These are phyloP conservation scores for Takifugu flavidus DNA, from an alignment of 2,113 vertebrate species.

Conservation along the genomic window DNA sequence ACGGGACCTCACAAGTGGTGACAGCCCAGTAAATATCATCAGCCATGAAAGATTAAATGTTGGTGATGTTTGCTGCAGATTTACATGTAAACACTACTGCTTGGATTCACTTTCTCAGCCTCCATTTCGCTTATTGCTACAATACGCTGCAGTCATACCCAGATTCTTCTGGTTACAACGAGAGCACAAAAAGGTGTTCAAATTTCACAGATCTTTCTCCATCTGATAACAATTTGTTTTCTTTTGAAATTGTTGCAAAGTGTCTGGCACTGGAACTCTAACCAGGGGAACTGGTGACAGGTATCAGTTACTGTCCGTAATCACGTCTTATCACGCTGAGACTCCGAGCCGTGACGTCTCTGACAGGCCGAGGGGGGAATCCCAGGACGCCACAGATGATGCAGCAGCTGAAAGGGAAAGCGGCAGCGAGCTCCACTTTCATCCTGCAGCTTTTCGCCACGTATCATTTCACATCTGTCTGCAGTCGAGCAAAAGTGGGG, in stretches of 20 bases:
- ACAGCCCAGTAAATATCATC: slow-evolving; percentile 52
- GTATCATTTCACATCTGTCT: slow-evolving; percentile 42
- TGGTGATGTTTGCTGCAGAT: slow-evolving; percentile 31
- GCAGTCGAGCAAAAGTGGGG: slow-evolving; percentile 13
- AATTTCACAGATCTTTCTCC: slow-evolving; percentile 16
- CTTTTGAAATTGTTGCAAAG: slow-evolving; percentile 18
- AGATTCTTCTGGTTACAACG: neutral
- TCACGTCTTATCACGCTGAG: slow-evolving; percentile 39
- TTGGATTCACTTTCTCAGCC: slow-evolving; percentile 16
- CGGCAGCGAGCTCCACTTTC: slow-evolving; percentile 29
- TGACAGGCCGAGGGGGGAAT: slow-evolving; percentile 42
- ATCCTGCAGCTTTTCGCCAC: slow-evolving; percentile 24
- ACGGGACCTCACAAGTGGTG: slow-evolving; percentile 23
- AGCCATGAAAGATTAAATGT: slow-evolving; percentile 38
- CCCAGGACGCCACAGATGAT: slow-evolving; percentile 47
- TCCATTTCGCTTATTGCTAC: slow-evolving; percentile 4
- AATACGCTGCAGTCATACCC: neutral
- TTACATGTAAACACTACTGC: slow-evolving; percentile 32
- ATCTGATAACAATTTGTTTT: slow-evolving; percentile 43
- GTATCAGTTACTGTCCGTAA: slow-evolving; percentile 48
- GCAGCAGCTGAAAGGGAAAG: slow-evolving; percentile 30
- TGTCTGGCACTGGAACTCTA: slow-evolving; percentile 18
- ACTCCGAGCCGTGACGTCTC: slow-evolving; percentile 12
- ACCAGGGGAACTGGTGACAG: slow-evolving; percentile 13
- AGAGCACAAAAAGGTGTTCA: slow-evolving; percentile 7